These are phyloP conservation scores for Morelia viridis DNA, from an alignment of 2,797 vertebrate species.

Conservation along the genomic window DNA sequence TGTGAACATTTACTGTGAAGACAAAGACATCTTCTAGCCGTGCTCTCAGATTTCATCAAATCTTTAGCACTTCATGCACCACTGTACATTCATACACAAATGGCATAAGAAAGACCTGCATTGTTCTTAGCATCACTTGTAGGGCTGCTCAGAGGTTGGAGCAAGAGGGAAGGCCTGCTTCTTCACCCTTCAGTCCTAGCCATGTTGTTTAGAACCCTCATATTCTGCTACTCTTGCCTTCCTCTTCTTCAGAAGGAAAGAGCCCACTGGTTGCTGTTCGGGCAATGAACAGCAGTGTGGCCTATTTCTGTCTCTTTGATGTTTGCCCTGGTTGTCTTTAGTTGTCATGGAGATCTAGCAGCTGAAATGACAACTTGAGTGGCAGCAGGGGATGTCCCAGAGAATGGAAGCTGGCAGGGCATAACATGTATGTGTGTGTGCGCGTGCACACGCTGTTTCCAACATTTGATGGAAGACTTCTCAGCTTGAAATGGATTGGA, in stretches of 20 bases:
- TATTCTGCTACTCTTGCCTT: background rate
- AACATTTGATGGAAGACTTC: constrained; percentile 43
- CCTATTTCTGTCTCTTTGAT: background rate
- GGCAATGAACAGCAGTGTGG: background rate
- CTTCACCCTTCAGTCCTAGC: background rate
- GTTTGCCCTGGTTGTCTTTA: constrained; percentile 20
- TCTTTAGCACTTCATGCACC: background rate
- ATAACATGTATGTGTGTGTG: background rate
- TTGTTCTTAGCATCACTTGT: background rate
- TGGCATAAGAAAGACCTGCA: background rate
- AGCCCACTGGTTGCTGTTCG: constrained; percentile 1
- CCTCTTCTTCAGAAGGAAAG: background rate
- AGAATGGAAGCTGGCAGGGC: constrained; percentile 33
- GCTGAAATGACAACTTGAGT: constrained; percentile 47
- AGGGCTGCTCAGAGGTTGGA: too few species aligned
- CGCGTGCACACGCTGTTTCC: fast-evolving
- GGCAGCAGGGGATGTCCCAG: constrained; percentile 13
- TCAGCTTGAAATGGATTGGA: constrained; percentile 20
- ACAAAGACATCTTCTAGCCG: background rate
- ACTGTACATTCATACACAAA: background rate
- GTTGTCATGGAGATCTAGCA: constrained; percentile 63
- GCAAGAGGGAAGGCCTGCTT: background rate
- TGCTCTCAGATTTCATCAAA: background rate
- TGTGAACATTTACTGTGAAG: background rate
- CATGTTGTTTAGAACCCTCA: background rate